A percentile compares a stretch with the other conserved stretches of the same genome.
These are phyloP conservation scores for Clanis bilineata DNA, from an alignment of 2,888 invertebrate species.

Conservation along the genomic window DNA sequence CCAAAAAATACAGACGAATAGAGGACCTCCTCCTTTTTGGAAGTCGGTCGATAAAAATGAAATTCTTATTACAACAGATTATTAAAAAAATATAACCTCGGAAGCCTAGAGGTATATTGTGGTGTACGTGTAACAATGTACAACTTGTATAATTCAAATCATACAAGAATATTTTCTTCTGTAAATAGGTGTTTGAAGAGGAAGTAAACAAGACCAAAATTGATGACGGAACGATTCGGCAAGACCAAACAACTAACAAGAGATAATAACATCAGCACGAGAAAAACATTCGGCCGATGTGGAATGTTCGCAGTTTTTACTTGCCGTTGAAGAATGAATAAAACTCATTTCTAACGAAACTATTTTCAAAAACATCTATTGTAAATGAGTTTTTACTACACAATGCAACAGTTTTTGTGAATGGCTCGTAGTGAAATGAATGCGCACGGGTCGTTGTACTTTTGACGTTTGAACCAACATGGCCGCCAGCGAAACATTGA, in stretches of 20 bases:
- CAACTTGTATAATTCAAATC: no score
- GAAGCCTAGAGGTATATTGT: no score
- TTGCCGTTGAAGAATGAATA: background rate
- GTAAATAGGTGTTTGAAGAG: background rate
- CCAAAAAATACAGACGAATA: no score
- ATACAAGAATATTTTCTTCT: background rate
- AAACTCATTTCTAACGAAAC: background rate
- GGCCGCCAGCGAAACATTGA: constrained; percentile 58
- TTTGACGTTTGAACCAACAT: constrained; percentile 57
- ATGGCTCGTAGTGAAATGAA: constrained; percentile 18
- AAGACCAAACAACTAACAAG: background rate
- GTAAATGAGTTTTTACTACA: background rate
- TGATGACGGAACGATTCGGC: background rate
- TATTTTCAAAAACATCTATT: background rate
- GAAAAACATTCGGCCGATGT: background rate
- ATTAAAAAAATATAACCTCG: no score
- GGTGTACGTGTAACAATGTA: no score
- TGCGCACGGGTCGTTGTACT: constrained; percentile 39
- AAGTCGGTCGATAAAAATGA: no score
- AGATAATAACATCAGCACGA: background rate
- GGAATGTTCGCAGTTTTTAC: background rate
- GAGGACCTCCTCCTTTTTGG: no score
- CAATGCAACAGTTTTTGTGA: constrained; percentile 32
- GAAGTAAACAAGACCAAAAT: background rate
- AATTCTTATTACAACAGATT: no score